Evolutionary conservation across 2,797 vertebrate genomes (phyloP).

Genomic region (Sebastes vulpes): DNA sequence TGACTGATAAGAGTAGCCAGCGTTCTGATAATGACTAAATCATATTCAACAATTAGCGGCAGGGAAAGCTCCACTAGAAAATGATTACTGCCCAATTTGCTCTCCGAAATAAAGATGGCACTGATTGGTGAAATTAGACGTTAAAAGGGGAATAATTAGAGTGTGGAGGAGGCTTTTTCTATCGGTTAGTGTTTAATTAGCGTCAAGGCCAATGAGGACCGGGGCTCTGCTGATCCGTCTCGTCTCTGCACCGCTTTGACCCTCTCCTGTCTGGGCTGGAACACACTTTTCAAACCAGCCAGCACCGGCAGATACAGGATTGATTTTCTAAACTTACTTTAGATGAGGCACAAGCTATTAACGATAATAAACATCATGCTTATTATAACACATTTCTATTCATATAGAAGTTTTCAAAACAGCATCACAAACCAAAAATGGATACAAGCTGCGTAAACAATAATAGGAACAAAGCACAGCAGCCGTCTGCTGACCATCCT

Average conservation of each 20-base stretch:
- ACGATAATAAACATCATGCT: not conserved
- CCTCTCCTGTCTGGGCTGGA: constrained; percentile 19
- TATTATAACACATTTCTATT: constrained; percentile 7
- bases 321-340: not conserved
- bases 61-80: constrained; percentile 69
- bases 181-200: constrained; percentile 80
- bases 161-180: constrained; percentile 65
- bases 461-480: not conserved
- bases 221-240: constrained; percentile 47
- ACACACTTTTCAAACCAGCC: constrained; percentile 7
- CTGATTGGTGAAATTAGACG: constrained; percentile 81
- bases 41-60: constrained; percentile 76
- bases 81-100: constrained; percentile 81
- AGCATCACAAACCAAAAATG: constrained; percentile 21
- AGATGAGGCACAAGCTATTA: not conserved
- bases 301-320: not conserved
- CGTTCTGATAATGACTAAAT: constrained; percentile 76
- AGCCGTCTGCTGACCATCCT: constrained; percentile 58
- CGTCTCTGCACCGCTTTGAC: constrained; percentile 30
- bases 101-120: constrained; percentile 78
- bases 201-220: constrained; percentile 44
- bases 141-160: constrained; percentile 79
- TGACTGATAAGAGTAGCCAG: constrained; percentile 78
- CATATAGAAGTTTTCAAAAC: not conserved
- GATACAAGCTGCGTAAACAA: constrained; percentile 54